Evolutionary conservation across 2,888 invertebrate species (phyloP).

Genomic region (Polydrusus cervinus): DNA sequence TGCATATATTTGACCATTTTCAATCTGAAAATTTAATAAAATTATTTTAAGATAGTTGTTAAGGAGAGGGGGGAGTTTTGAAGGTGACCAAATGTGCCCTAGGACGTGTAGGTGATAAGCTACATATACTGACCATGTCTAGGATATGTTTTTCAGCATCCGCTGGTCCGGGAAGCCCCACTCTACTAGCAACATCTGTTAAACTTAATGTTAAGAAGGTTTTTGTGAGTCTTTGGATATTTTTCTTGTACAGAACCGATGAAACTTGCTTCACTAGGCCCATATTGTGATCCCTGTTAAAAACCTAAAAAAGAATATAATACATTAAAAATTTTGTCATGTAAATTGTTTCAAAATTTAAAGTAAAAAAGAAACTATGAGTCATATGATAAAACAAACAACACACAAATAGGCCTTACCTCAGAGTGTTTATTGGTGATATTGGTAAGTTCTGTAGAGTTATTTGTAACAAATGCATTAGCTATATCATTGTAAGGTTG

Average conservation of each 20-base stretch:
- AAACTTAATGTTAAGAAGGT: constrained; percentile 93
- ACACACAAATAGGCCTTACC: constrained; percentile 56
- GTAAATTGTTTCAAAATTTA: background rate
- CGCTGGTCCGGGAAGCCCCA: constrained; percentile 86
- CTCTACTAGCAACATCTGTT: constrained; percentile 91
- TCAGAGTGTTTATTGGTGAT: constrained; percentile 87
- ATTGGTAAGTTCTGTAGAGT: constrained; percentile 80
- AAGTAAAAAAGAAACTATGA: constrained; percentile 4
- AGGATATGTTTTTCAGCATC: constrained; percentile 96
- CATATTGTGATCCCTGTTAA: constrained; percentile 85
- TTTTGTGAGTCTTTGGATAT: constrained; percentile 96
- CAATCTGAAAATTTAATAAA: constrained; percentile 79
- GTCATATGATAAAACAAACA: too few species aligned
- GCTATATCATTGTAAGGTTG: constrained; percentile 92
- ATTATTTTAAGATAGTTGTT: too few species aligned
- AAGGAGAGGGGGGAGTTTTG: too few species aligned
- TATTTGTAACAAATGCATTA: constrained; percentile 85
- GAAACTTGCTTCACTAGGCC: constrained; percentile 89
- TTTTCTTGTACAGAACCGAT: constrained; percentile 93
- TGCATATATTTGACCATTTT: constrained; percentile 97
- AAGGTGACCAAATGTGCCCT: too few species aligned
- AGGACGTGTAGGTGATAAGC: too few species aligned
- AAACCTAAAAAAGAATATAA: constrained; percentile 71
- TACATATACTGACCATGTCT: constrained; percentile 84
- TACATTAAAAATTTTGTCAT: too few species aligned